Percentiles rank a stretch among this genome's conserved stretches.
These are phyloP conservation scores for Pteruthius melanotis DNA, from an alignment of 2,113 vertebrate species.

Conservation along the genomic window DNA sequence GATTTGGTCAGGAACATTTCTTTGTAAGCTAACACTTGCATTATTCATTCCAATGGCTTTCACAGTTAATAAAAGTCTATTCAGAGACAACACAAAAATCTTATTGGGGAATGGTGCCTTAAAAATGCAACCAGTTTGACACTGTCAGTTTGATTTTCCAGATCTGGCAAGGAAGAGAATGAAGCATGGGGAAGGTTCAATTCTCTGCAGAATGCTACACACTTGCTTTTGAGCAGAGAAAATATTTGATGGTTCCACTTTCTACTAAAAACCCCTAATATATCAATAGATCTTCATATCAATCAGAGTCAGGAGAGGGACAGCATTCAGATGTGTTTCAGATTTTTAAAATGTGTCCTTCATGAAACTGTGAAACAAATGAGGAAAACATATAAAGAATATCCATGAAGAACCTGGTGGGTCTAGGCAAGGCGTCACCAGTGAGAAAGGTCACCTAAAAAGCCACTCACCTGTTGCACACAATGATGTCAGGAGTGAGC, in stretches of 20 bases:
- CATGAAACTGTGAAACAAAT: neutral
- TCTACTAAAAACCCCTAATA: neutral
- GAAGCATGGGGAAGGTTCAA: neutral
- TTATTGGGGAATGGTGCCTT: neutral
- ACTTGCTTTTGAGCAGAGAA: neutral
- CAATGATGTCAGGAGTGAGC: neutral
- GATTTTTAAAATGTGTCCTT: neutral
- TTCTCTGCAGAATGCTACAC: neutral
- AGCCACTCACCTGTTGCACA: neutral
- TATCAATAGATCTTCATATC: neutral
- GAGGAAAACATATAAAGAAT: neutral
- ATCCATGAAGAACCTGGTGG: neutral
- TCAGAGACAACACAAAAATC: slow-evolving; percentile 3
- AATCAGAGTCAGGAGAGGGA: neutral
- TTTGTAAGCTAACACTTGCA: slow-evolving; percentile 11
- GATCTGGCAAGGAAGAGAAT: neutral
- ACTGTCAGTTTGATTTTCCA: neutral
- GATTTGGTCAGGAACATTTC: neutral
- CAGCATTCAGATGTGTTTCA: neutral
- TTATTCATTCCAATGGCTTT: slow-evolving; percentile 25
- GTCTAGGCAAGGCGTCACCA: neutral
- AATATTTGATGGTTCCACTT: neutral
- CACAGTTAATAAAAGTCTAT: slow-evolving; percentile 1
- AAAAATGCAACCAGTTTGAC: slow-evolving; percentile 2
- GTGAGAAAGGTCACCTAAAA: neutral